Evolutionary conservation across 2,797 vertebrate species (phyloP), one percentile per base, ranked within the genome.

Genomic region (Macropus fuliginosus): DNA sequence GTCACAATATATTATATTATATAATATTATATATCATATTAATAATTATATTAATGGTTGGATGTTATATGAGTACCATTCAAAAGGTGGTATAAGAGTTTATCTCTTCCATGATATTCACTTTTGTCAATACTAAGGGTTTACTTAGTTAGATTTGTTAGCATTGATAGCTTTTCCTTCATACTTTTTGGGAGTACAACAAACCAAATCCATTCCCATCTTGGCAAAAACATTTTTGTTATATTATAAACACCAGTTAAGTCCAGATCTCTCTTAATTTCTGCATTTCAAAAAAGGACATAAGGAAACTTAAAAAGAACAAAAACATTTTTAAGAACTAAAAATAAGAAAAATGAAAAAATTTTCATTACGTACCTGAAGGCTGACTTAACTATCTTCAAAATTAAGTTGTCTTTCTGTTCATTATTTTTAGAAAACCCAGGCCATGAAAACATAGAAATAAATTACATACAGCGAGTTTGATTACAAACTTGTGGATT

Each of bases 301-400:
- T 62, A 91, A 87, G 2, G 10, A 96, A 96, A 91, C 94, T 95
- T 81, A 95, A 40, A 74, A 92, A 92, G 28, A 93, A 95, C 93
- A 95, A 95, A 9, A 62, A 96, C 74, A 52, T 21, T 56, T 96
- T 91, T 91, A 97, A 96, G 94, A 90, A 91, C 93, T 40, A 81
- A 81, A 74, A 81, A 81, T 24, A 40, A 3, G 16, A 24, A 81
- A 81, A 81, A 81, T 81, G 18, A 21, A 40, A 24, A 18, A 74
- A 81, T 24, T 40, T 81, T 40, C 21, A 1, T 81, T 81, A 66
- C 6, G n/a, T 16, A 40, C 5, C n/a, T 81, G 21, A 87, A 16
- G 40, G 74, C 40, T 87, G 74, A 46, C 40, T 81, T 81, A 46
- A 81, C 18, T 31, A 13, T 59, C 59, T 34, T 62, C 59, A 62